Evolutionary conservation across 2,113 vertebrate genomes (phyloP).

Genomic region (Empidonax alnorum): DNA sequence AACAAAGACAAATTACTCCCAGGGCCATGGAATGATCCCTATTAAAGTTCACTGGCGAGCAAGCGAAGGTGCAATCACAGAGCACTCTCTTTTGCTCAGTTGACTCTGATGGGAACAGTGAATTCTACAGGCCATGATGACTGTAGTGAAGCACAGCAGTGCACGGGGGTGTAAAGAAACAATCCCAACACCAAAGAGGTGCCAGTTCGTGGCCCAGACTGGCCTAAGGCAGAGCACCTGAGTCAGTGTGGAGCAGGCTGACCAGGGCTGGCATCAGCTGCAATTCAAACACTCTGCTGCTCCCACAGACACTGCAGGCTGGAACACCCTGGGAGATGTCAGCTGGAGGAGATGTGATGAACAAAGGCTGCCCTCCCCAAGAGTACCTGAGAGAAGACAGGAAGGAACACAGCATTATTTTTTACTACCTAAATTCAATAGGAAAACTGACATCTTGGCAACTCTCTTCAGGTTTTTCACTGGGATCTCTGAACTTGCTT

Average conservation of each 20-base stretch:
- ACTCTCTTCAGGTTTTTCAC: neutral
- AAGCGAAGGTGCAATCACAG: neutral
- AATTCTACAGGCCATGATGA: neutral
- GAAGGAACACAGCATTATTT: neutral
- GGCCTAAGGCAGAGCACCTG: constrained; percentile 38
- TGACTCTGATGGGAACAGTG: neutral
- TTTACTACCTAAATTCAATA: neutral
- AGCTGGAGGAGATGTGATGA: constrained; percentile 67
- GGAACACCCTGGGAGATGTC: constrained; percentile 46
- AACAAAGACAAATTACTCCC: neutral
- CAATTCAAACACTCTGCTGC: constrained; percentile 82
- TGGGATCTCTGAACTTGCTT: neutral
- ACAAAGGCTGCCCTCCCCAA: constrained; percentile 82
- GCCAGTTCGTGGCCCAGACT: neutral
- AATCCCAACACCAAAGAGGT: neutral
- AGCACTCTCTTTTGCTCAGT: neutral
- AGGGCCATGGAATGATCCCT: neutral
- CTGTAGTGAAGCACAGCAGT: neutral
- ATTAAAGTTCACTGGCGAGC: neutral
- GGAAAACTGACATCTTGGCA: neutral
- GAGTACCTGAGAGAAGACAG: constrained; percentile 74
- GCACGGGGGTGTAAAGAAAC: neutral
- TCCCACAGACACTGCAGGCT: constrained; percentile 75
- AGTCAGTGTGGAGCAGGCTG: constrained; percentile 75
- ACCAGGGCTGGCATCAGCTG: constrained; percentile 88